Evolutionary conservation across 2,113 vertebrate genomes (phyloP).

Genomic region (Hippocampus guttulatus): DNA sequence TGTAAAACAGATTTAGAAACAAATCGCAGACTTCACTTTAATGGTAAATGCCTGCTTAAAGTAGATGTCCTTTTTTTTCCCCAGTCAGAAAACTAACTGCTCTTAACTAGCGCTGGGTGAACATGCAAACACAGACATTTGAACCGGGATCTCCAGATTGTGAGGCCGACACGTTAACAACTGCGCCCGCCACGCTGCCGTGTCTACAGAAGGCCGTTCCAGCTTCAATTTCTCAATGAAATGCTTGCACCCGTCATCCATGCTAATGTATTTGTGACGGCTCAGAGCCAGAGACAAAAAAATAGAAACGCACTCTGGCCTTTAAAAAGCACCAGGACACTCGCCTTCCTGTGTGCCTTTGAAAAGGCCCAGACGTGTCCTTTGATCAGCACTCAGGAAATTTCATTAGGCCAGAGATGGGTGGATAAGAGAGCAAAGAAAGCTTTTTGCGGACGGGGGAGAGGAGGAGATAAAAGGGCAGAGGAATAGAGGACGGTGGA

Average conservation of each 20-base stretch:
- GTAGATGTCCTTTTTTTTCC: too few species aligned
- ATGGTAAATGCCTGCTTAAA: too few species aligned
- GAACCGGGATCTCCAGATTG: too few species aligned
- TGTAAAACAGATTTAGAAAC: too few species aligned
- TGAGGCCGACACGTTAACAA: too few species aligned
- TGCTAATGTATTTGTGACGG: neutral
- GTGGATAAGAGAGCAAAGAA: conserved; percentile 51
- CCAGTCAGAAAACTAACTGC: too few species aligned
- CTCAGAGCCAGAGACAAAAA: neutral
- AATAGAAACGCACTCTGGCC: conserved; percentile 14
- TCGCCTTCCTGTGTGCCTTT: conserved; percentile 49
- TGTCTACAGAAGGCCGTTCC: neutral
- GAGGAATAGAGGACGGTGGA: conserved; percentile 19
- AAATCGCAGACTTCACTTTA: neutral
- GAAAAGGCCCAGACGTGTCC: conserved; percentile 51
- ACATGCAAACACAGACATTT: too few species aligned
- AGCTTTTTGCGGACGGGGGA: conserved; percentile 48
- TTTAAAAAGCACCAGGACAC: conserved; percentile 32
- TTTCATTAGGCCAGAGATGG: conserved; percentile 62
- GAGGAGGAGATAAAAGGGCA: conserved; percentile 37
- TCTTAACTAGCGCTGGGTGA: too few species aligned
- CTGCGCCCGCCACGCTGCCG: too few species aligned
- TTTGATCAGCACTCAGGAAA: conserved; percentile 70
- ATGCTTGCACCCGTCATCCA: neutral
- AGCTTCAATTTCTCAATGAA: conserved; percentile 1